Conservation (phyloP, 2,888 invertebrate genomes). For the Limenitis camilla region DNA sequence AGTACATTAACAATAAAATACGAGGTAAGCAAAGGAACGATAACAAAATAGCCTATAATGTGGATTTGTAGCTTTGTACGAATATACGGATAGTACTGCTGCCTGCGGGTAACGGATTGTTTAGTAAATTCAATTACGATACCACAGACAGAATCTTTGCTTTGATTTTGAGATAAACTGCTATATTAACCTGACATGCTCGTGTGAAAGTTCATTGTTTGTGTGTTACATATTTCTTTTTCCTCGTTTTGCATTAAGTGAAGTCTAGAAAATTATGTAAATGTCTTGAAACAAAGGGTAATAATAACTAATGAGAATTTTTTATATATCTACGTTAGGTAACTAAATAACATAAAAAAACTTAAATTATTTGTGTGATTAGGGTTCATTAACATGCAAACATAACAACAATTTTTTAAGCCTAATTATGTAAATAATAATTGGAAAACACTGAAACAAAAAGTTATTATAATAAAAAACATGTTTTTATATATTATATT, state of each 20-base stretch:
- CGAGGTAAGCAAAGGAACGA: conserved; percentile 1
- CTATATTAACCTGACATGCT: conserved; percentile 56
- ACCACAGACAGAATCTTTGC: conserved; percentile 50
- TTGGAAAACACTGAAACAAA: no score
- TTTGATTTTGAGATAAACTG: conserved; percentile 60
- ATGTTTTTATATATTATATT: no score
- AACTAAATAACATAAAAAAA: no score
- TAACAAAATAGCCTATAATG: conserved; percentile 1
- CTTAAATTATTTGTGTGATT: no score
- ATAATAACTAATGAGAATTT: no score
- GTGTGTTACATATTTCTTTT: conserved; percentile 37
- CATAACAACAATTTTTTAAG: no score
- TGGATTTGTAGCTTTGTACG: conserved; percentile 1
- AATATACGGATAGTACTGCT: conserved; percentile 36
- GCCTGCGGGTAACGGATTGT: conserved; percentile 61
- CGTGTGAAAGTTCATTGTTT: conserved; percentile 71
- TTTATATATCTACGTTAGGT: no score
- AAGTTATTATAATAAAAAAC: no score
- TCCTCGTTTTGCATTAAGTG: conserved; percentile 17
- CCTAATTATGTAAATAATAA: no score
- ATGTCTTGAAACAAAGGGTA: no score
- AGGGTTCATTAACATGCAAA: no score
- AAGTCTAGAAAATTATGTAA: neutral
- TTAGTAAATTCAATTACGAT: conserved; percentile 65
- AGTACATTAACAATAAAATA: conserved; percentile 1